phyloP scores from a whole-genome alignment of 2,888 invertebrate species.

The Embidobia sp. region DNA sequence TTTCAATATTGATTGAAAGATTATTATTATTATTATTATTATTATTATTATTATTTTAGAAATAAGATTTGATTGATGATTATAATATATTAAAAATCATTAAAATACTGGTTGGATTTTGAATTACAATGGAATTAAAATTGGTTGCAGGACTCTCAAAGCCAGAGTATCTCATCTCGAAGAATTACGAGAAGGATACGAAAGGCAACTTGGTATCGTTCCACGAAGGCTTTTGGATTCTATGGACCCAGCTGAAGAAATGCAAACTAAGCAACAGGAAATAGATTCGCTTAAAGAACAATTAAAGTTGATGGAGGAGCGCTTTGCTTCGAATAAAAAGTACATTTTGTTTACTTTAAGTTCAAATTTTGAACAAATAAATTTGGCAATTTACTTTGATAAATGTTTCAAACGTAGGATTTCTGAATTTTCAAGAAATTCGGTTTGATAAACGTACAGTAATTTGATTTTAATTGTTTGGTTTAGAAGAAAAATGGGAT shows the following conservation, averaged over 20 bases:
- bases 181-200: constrained; percentile 84
- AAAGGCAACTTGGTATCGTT: constrained; percentile 79
- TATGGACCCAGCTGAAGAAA: constrained; percentile 69
- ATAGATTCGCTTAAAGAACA: constrained; percentile 84
- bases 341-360: constrained; percentile 65
- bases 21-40: no score
- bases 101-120: no score
- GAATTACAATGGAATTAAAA: no score
- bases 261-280: constrained; percentile 82
- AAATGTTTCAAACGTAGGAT: no score
- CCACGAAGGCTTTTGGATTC: constrained; percentile 72
- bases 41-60: no score
- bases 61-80: no score
- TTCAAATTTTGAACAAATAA: background rate
- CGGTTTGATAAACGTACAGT: no score
- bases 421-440: no score
- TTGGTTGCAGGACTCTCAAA: constrained; percentile 84
- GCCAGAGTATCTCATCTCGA: constrained; percentile 87
- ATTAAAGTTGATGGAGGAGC: constrained; percentile 84
- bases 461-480: no score
- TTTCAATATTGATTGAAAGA: no score
- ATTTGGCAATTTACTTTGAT: no score
- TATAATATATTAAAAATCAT: no score
- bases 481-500: constrained; percentile 1
- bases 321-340: constrained; percentile 84